phyloP scores from a whole-genome alignment of 2,888 invertebrate species.

The Orgyia antiqua region DNA sequence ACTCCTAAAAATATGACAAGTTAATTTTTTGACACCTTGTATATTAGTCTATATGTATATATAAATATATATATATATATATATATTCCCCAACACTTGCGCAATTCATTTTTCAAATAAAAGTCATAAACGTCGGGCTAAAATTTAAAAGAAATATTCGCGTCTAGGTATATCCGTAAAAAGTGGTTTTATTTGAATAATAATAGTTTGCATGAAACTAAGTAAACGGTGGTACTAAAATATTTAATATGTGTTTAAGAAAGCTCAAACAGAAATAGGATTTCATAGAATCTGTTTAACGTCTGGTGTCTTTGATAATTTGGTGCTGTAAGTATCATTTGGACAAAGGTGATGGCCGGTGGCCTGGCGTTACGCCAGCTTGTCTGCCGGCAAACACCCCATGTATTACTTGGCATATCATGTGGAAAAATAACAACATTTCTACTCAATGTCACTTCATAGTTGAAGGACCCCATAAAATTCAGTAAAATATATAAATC shows the following conservation, averaged over 20 bases:
- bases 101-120: too few species aligned
- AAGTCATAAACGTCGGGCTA: too few species aligned
- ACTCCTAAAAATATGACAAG: too few species aligned
- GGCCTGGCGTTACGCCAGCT: conserved; percentile 20
- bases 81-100: too few species aligned
- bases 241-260: conserved; percentile 7
- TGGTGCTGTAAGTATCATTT: conserved; percentile 20
- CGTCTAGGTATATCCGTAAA: too few species aligned
- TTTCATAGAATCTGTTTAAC: conserved; percentile 23
- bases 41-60: too few species aligned
- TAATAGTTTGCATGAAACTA: too few species aligned
- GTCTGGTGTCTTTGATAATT: conserved; percentile 30
- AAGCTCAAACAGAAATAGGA: too few species aligned
- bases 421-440: conserved; percentile 25
- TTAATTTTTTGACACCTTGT: too few species aligned
- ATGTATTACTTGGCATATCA: conserved; percentile 14
- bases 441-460: conserved; percentile 12
- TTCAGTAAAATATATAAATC: neutral
- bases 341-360: conserved; percentile 17
- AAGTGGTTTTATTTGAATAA: too few species aligned
- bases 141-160: too few species aligned
- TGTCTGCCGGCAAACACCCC: conserved; percentile 18
- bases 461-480: conserved; percentile 6
- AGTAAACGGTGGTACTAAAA: conserved; percentile 1
- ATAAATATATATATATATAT: too few species aligned